Percentiles rank a stretch among this genome's conserved stretches.
These are phyloP conservation scores for Achlya flavicornis DNA, from an alignment of 2,888 invertebrate genomes.

Conservation along the genomic window DNA sequence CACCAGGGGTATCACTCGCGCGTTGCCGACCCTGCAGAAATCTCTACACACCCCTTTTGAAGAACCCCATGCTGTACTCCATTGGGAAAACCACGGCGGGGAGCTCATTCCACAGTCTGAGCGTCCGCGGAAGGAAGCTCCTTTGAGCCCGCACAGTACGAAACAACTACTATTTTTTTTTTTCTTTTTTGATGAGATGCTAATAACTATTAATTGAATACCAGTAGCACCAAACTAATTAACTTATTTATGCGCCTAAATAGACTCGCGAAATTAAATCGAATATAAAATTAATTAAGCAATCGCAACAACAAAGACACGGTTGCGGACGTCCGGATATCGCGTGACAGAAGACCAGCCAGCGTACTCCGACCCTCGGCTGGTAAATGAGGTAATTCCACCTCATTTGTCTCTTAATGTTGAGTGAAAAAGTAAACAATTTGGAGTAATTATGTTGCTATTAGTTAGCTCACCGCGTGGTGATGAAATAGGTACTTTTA, in stretches of 20 bases:
- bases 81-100: too few species aligned
- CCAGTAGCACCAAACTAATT: background rate
- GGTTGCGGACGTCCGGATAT: conserved; percentile 51
- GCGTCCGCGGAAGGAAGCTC: too few species aligned
- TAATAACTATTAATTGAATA: background rate
- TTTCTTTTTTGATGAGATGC: background rate
- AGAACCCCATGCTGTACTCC: too few species aligned
- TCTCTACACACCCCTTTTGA: too few species aligned
- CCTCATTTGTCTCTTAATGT: conserved; percentile 24
- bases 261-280: conserved; percentile 32
- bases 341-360: conserved; percentile 42
- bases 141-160: too few species aligned
- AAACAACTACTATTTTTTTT: background rate
- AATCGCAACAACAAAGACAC: conserved; percentile 54
- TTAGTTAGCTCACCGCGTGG: conserved; percentile 7
- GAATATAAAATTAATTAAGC: conserved; percentile 57
- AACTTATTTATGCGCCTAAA: background rate
- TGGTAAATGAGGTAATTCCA: conserved; percentile 25
- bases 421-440: conserved; percentile 23
- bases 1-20: too few species aligned
- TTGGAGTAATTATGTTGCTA: conserved; percentile 13
- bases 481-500: background rate
- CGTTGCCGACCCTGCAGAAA: too few species aligned
- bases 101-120: too few species aligned
- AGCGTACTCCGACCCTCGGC: conserved; percentile 18